These are phyloP conservation scores for Neopelma chrysocephalum DNA, from an alignment of 2,797 vertebrate genomes.

Conservation along the genomic window DNA sequence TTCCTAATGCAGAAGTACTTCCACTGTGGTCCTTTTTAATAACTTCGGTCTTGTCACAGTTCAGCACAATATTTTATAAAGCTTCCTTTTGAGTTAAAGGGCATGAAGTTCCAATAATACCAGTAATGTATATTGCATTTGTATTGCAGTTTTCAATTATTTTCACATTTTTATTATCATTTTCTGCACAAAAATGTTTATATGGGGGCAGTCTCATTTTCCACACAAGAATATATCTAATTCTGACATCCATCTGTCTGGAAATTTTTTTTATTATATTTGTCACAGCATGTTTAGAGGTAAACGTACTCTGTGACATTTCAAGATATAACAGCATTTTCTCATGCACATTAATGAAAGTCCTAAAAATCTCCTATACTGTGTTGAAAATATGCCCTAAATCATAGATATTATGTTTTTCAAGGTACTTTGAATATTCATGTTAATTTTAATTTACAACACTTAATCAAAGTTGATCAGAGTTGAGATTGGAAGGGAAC, in stretches of 20 bases:
- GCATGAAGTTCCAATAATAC: slow-evolving; percentile 29
- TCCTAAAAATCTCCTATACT: not conserved
- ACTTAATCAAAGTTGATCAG: not conserved
- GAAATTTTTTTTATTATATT: slow-evolving; percentile 48
- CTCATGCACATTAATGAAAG: not conserved
- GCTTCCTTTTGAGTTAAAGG: slow-evolving; percentile 19
- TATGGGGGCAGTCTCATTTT: slow-evolving; percentile 14
- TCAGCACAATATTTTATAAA: slow-evolving; percentile 35
- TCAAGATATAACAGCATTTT: not conserved
- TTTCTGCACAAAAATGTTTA: slow-evolving; percentile 27
- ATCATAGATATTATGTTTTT: not conserved
- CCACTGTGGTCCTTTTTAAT: slow-evolving; percentile 11
- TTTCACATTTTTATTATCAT: slow-evolving; percentile 19
- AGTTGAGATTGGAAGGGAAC: not conserved
- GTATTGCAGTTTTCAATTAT: slow-evolving; percentile 51
- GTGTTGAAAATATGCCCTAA: not conserved
- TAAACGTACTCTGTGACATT: slow-evolving; percentile 11
- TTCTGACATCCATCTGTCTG: slow-evolving; percentile 43
- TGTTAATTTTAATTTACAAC: not conserved
- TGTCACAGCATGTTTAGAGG: slow-evolving; percentile 24
- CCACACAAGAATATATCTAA: slow-evolving; percentile 16
- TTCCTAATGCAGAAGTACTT: slow-evolving; percentile 26
- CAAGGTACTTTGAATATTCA: not conserved
- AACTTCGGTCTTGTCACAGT: not conserved
- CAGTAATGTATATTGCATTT: slow-evolving; percentile 6